phyloP scores from a whole-genome alignment of 2,797 vertebrate species.

The Gambusia yucatana region DNA sequence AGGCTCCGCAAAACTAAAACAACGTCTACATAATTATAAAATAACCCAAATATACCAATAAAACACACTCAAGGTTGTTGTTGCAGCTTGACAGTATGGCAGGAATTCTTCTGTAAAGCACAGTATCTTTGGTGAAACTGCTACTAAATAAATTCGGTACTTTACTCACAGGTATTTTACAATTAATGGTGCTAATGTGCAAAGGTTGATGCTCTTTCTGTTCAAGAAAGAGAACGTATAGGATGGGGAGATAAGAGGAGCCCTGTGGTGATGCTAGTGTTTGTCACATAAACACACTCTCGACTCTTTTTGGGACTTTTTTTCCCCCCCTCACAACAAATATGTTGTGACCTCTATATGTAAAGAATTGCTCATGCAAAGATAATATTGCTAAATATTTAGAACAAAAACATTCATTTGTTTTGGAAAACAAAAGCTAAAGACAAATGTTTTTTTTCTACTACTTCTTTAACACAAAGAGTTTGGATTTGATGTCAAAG shows the following conservation, averaged over 20 bases:
- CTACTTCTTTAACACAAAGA: conserved; percentile 25
- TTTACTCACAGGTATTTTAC: neutral
- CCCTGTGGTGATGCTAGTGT: conserved; percentile 36
- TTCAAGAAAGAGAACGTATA: conserved; percentile 31
- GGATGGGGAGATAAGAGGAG: conserved; percentile 47
- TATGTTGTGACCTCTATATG: conserved; percentile 57
- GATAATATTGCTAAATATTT: conserved; percentile 79
- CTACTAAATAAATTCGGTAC: conserved; percentile 12
- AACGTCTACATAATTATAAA: neutral
- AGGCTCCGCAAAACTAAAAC: neutral
- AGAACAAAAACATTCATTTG: conserved; percentile 54
- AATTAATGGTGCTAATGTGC: conserved; percentile 2
- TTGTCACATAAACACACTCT: conserved; percentile 63
- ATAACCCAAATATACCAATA: neutral
- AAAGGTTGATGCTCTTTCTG: conserved; percentile 28
- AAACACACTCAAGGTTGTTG: neutral
- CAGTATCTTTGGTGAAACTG: conserved; percentile 25
- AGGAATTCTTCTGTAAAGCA: conserved; percentile 2
- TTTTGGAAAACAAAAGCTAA: conserved; percentile 38
- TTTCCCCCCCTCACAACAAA: conserved; percentile 38
- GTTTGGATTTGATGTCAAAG: conserved; percentile 42
- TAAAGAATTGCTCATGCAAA: conserved; percentile 73
- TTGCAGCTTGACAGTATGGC: neutral
- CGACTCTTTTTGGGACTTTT: conserved; percentile 37
- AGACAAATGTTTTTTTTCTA: conserved; percentile 32